These are phyloP conservation scores for Lithophane socia DNA, from an alignment of 2,888 invertebrate genomes.

Conservation along the genomic window DNA sequence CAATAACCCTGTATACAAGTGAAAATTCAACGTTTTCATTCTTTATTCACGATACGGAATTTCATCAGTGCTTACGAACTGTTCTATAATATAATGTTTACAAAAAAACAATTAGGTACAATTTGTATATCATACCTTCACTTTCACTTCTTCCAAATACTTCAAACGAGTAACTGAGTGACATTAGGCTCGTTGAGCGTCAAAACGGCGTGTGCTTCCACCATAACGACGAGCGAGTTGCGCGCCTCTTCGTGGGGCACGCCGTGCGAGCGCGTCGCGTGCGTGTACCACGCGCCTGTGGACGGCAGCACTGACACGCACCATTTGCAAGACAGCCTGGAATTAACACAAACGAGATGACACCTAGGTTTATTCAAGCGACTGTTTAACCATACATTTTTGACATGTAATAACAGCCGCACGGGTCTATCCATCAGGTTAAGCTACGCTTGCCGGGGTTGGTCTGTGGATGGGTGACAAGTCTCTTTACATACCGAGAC, in stretches of 20 bases:
- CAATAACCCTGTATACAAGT: too few species aligned
- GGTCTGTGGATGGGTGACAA: too few species aligned
- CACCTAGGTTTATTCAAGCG: too few species aligned
- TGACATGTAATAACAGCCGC: too few species aligned
- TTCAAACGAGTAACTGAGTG: conserved; percentile 79
- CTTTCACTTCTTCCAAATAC: neutral
- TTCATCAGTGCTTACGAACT: neutral
- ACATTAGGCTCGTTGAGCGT: conserved; percentile 87
- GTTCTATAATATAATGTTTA: neutral
- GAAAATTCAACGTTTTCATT: neutral
- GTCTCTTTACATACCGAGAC: too few species aligned
- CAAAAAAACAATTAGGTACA: conserved; percentile 16
- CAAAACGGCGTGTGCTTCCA: conserved; percentile 91
- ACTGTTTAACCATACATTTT: too few species aligned
- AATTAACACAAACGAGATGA: conserved; percentile 43
- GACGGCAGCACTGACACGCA: conserved; percentile 88
- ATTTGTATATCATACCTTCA: conserved; percentile 29
- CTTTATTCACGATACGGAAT: neutral
- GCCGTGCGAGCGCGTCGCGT: conserved; percentile 90
- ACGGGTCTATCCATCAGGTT: too few species aligned
- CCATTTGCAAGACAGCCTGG: conserved; percentile 90
- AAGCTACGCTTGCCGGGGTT: too few species aligned
- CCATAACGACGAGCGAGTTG: conserved; percentile 91
- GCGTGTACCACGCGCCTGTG: conserved; percentile 91
- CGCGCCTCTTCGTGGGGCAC: conserved; percentile 90